Evolutionary conservation across 2,113 vertebrate genomes (phyloP).

Genomic region (Peromyscus maniculatus): DNA sequence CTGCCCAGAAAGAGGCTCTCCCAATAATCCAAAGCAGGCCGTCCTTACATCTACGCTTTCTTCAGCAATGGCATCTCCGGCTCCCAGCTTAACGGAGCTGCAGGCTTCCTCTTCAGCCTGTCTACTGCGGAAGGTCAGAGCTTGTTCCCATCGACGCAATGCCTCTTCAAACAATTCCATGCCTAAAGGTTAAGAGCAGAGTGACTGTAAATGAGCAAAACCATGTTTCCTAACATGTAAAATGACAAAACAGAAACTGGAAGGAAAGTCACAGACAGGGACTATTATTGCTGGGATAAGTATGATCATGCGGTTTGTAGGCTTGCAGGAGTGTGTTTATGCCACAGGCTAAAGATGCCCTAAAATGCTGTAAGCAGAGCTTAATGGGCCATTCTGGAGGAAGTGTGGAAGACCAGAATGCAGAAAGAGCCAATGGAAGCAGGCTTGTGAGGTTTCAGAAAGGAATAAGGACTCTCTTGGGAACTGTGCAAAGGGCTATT

Average conservation of each 20-base stretch:
- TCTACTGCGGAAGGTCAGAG: conserved; percentile 93
- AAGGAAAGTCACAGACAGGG: not conserved
- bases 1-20: not conserved
- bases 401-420: not conserved
- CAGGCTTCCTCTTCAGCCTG: conserved; percentile 94
- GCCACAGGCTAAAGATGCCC: not conserved
- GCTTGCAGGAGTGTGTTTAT: not conserved
- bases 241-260: not conserved
- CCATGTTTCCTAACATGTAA: not conserved
- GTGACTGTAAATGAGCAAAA: not conserved
- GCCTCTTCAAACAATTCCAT: conserved; percentile 99
- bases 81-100: conserved; percentile 92
- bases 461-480: not conserved
- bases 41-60: conserved; percentile 93
- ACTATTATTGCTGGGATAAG: no score
- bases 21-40: no score
- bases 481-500: no score
- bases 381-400: not conserved
- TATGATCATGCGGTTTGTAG: not conserved
- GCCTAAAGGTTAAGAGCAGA: conserved; percentile 86
- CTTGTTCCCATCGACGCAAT: conserved; percentile 95
- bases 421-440: not conserved
- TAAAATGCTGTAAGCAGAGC: not conserved
- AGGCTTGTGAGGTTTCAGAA: not conserved
- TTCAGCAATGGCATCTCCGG: conserved; percentile 95